Conservation (phyloP, 2,888 invertebrate species). For the Meliscaeva auricollis region DNA sequence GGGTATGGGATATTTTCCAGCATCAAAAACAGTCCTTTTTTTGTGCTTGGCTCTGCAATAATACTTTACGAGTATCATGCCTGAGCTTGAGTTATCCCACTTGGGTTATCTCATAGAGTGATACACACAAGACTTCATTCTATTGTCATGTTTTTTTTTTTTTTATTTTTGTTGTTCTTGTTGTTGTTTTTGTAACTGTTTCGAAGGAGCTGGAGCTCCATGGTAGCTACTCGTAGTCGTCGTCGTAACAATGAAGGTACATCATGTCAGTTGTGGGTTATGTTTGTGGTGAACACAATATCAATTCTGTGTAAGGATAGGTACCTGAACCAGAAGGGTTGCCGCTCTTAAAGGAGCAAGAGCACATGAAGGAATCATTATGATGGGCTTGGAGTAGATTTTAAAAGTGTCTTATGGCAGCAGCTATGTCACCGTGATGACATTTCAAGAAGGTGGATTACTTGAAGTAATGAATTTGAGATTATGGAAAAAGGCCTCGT, state of each 20-base stretch:
- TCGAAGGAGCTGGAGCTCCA: background rate
- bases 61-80: constrained; percentile 42
- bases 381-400: constrained; percentile 58
- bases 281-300: constrained; percentile 45
- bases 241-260: constrained; percentile 27
- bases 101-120: constrained; percentile 42
- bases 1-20: constrained; percentile 11
- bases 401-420: constrained; percentile 58
- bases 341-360: constrained; percentile 41
- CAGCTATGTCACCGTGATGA: constrained; percentile 42
- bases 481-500: constrained; percentile 49
- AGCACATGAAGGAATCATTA: constrained; percentile 38
- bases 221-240: constrained; percentile 13
- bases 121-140: constrained; percentile 61
- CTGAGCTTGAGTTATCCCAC: constrained; percentile 27
- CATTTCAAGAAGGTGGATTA: constrained; percentile 46
- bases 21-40: constrained; percentile 25
- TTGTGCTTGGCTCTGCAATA: constrained; percentile 27
- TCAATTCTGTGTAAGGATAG: constrained; percentile 1
- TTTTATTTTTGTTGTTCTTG: constrained; percentile 42
- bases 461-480: constrained; percentile 44
- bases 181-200: constrained; percentile 6
- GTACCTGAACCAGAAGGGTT: constrained; percentile 36
- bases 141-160: constrained; percentile 30
- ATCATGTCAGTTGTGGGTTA: constrained; percentile 42